A percentile compares a stretch with the other conserved stretches of the same genome.
Conservation (phyloP, 2,797 vertebrate genomes). For the Mastacembelus armatus region DNA sequence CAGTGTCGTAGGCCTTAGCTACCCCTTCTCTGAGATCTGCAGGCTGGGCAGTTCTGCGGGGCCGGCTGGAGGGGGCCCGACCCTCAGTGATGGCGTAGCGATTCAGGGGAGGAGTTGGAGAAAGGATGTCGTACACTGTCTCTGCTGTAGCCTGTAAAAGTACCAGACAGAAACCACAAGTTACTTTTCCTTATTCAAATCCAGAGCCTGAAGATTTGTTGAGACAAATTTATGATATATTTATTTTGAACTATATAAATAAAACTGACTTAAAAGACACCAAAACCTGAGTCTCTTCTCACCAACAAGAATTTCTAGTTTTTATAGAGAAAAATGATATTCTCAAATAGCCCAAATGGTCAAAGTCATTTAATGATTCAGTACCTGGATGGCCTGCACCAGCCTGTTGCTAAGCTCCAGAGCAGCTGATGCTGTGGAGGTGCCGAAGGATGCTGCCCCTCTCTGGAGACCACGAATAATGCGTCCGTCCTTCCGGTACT, state of each 20-base stretch:
- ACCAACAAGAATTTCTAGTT: not conserved
- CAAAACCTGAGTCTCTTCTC: not conserved
- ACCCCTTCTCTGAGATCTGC: slow-evolving; percentile 93
- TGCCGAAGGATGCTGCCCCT: slow-evolving; percentile 93
- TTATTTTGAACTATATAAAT: not conserved
- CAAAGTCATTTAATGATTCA: too few relatives aligned
- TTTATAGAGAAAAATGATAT: too few relatives aligned
- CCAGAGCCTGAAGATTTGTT: too few relatives aligned
- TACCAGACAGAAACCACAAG: not conserved
- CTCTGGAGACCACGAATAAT: slow-evolving; percentile 95
- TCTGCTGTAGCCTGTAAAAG: slow-evolving; percentile 90
- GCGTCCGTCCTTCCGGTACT: slow-evolving; percentile 93
- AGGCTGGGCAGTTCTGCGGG: slow-evolving; percentile 87
- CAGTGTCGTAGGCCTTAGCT: slow-evolving; percentile 93
- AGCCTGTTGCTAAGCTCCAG: slow-evolving; percentile 95
- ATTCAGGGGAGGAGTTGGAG: slow-evolving; percentile 88
- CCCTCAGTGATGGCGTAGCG: slow-evolving; percentile 87
- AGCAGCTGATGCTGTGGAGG: slow-evolving; percentile 93
- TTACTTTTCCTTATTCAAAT: not conserved
- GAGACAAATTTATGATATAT: not conserved
- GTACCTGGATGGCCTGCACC: slow-evolving; percentile 95
- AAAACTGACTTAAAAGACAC: not conserved
- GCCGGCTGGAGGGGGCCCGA: slow-evolving; percentile 77
- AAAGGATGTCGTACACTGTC: slow-evolving; percentile 94
- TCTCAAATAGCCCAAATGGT: too few relatives aligned